Percentiles rank a stretch among this genome's conserved stretches.
These are phyloP conservation scores for Alectoris magna DNA, from an alignment of 2,797 vertebrate genomes.

Conservation along the genomic window DNA sequence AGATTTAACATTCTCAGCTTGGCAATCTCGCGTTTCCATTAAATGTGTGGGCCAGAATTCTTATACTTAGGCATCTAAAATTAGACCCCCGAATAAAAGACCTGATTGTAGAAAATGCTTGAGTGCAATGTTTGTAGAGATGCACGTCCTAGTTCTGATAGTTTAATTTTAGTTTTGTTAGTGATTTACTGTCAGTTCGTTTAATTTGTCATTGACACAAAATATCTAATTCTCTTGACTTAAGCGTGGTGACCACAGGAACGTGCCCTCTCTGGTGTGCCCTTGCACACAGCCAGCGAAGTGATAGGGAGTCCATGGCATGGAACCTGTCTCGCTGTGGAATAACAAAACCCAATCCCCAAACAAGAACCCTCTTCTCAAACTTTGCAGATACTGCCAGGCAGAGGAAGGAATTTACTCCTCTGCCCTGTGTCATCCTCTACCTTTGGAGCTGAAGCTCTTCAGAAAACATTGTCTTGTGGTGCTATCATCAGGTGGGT, in stretches of 20 bases:
- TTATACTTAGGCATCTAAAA: slow-evolving; percentile 65
- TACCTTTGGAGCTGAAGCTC: not conserved
- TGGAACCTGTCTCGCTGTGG: rapidly evolving
- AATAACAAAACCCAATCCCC: not conserved
- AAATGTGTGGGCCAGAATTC: slow-evolving; percentile 63
- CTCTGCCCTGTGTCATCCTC: not conserved
- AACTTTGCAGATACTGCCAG: not conserved
- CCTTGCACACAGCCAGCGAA: rapidly evolving
- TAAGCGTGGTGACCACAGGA: not conserved
- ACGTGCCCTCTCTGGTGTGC: rapidly evolving
- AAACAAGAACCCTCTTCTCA: not conserved
- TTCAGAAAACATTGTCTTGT: not conserved
- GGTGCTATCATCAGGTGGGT: not conserved
- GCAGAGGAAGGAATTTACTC: not conserved
- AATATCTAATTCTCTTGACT: not conserved
- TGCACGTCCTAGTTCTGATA: slow-evolving; percentile 37
- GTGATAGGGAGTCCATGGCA: rapidly evolving
- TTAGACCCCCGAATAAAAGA: slow-evolving; percentile 55
- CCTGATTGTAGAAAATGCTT: slow-evolving; percentile 65
- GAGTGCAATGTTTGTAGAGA: slow-evolving; percentile 46
- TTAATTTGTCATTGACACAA: not conserved
- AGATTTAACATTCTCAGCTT: slow-evolving; percentile 63
- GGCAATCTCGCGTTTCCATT: slow-evolving; percentile 34
- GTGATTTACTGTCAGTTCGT: not conserved
- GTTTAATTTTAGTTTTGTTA: slow-evolving; percentile 57